These are phyloP conservation scores for Morpho deidamia DNA, from an alignment of 2,888 invertebrate genomes.

Conservation along the genomic window DNA sequence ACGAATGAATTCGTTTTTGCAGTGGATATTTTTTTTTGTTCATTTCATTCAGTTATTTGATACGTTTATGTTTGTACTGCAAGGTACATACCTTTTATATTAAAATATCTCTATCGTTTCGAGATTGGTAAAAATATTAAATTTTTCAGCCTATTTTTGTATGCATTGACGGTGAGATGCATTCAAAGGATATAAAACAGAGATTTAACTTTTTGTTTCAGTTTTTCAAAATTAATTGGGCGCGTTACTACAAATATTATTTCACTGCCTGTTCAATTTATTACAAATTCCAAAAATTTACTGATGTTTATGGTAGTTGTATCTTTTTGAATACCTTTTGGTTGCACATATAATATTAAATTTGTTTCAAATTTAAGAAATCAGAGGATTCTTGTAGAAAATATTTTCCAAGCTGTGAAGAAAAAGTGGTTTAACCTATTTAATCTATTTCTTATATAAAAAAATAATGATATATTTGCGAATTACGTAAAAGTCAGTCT, in stretches of 20 bases:
- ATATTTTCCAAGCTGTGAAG: no score
- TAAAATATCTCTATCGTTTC: conserved; percentile 40
- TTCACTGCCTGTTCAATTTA: neutral
- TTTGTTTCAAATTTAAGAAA: no score
- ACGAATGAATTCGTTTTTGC: conserved; percentile 65
- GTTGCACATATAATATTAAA: no score
- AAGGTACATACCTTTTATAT: conserved; percentile 28
- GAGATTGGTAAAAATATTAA: conserved; percentile 39
- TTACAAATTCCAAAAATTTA: no score
- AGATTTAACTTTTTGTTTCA: conserved; percentile 8
- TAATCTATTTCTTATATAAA: no score
- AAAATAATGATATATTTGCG: no score
- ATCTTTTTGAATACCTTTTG: no score
- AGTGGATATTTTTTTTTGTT: conserved; percentile 51
- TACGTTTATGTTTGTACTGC: conserved; percentile 54
- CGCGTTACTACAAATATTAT: neutral
- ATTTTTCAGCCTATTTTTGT: conserved; percentile 24
- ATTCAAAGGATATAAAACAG: conserved; percentile 7
- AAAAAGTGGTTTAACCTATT: no score
- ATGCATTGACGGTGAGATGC: conserved; percentile 9
- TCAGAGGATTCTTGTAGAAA: no score
- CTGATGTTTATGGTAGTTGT: no score
- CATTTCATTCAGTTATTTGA: conserved; percentile 62
- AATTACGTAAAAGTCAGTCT: no score
- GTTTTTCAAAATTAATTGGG: conserved; percentile 12